Percentiles rank a stretch among this genome's conserved stretches.
Evolutionary conservation across 2,888 invertebrate species (phyloP).

Genomic region (Chirona hameri): DNA sequence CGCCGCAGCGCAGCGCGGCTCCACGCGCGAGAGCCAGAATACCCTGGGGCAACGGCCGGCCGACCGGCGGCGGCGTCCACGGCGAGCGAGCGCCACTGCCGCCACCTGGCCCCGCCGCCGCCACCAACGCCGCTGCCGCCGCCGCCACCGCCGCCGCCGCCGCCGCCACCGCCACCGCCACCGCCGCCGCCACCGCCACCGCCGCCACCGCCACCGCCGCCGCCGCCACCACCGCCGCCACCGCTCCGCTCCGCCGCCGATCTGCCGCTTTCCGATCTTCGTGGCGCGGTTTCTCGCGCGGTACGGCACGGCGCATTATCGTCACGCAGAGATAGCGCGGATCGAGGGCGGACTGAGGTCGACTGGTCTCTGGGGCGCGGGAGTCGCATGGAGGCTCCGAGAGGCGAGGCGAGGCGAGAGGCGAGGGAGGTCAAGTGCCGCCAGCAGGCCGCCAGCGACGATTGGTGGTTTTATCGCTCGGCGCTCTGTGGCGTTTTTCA

Average conservation of each 20-base stretch:
- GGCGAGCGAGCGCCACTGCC: not conserved
- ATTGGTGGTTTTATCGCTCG: not conserved
- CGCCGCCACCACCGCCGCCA: no score
- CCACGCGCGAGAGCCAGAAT: no score
- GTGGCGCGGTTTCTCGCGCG: not conserved
- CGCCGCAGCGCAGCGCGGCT: not conserved
- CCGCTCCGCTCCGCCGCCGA: not conserved
- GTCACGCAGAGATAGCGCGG: not conserved
- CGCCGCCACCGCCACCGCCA: no score
- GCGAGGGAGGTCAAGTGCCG: not conserved
- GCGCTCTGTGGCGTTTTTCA: not conserved
- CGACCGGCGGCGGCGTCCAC: not conserved
- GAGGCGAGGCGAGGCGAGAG: not conserved
- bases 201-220: no score
- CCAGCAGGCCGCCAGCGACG: not conserved
- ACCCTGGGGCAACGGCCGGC: not conserved
- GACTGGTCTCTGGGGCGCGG: no score
- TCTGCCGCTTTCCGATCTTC: not conserved
- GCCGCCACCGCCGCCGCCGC: no score
- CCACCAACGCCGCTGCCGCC: no score
- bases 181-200: no score
- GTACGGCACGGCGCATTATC: not conserved
- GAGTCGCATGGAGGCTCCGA: not conserved
- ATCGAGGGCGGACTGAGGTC: not conserved
- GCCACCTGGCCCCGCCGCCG: not conserved